phyloP scores from a whole-genome alignment of 2,888 invertebrate species.

The Drosophila fungiperda region DNA sequence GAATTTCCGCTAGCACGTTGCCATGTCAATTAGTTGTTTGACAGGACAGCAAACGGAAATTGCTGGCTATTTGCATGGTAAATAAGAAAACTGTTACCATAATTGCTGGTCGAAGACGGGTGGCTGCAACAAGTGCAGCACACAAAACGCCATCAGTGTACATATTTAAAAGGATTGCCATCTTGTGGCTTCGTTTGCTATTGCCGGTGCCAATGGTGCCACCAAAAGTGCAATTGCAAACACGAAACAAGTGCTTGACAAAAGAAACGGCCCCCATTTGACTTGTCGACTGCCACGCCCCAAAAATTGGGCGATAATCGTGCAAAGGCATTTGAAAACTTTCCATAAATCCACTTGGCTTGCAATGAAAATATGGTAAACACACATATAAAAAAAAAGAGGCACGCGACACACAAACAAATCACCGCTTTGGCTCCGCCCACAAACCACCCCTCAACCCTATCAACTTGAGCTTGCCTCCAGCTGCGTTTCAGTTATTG shows the following conservation, averaged over 20 bases:
- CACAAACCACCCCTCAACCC: neutral
- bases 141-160: conserved; percentile 13
- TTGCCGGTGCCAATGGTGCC: conserved; percentile 12
- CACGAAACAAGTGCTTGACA: conserved; percentile 13
- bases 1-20: conserved; percentile 65
- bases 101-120: conserved; percentile 38
- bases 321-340: conserved; percentile 57
- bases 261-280: neutral
- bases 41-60: conserved; percentile 75
- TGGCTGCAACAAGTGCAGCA: conserved; percentile 42
- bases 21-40: conserved; percentile 72
- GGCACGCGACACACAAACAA: conserved; percentile 48
- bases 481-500: conserved; percentile 23
- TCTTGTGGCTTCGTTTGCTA: neutral
- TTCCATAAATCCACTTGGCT: conserved; percentile 72
- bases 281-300: conserved; percentile 26
- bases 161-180: conserved; percentile 29
- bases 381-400: conserved; percentile 46
- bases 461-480: conserved; percentile 14
- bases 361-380: conserved; percentile 44
- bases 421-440: neutral
- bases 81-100: conserved; percentile 43
- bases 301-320: conserved; percentile 33
- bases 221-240: conserved; percentile 52
- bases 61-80: conserved; percentile 63